phyloP scores from a whole-genome alignment of 2,113 vertebrate species.

The Lepus timidus region DNA sequence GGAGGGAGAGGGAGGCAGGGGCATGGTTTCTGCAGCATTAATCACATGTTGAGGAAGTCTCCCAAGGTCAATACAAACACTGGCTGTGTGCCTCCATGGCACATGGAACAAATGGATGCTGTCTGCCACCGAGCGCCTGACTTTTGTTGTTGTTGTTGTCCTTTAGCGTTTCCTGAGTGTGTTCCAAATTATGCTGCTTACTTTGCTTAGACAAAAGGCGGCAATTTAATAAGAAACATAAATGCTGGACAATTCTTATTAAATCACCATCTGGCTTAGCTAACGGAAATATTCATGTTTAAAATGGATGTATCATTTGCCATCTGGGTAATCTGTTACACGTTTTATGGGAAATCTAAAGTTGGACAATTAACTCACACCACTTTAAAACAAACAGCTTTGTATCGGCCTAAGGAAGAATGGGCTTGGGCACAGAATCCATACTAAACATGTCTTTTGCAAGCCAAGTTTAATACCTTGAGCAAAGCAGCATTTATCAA shows the following conservation, averaged over 20 bases:
- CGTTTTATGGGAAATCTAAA: constrained; percentile 86
- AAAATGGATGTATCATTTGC: constrained; percentile 87
- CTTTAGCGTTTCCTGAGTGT: constrained; percentile 79
- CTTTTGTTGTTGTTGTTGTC: constrained; percentile 63
- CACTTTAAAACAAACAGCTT: constrained; percentile 83
- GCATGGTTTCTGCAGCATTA: background rate
- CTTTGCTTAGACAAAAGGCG: constrained; percentile 85
- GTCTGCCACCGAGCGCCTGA: background rate
- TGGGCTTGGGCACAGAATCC: constrained; percentile 59
- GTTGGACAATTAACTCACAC: constrained; percentile 85
- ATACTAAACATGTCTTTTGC: constrained; percentile 50
- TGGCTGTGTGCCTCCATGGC: constrained; percentile 34
- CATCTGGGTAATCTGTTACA: constrained; percentile 87
- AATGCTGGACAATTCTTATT: constrained; percentile 87
- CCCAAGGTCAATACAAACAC: background rate
- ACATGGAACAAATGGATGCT: constrained; percentile 47
- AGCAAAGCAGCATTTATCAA: constrained; percentile 55
- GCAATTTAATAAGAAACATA: constrained; percentile 87
- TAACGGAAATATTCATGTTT: constrained; percentile 86
- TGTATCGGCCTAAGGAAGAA: constrained; percentile 80
- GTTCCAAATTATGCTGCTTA: constrained; percentile 78
- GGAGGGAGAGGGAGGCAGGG: background rate
- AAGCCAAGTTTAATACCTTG: constrained; percentile 37
- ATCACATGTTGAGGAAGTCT: background rate
- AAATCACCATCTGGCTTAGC: constrained; percentile 84